These are phyloP conservation scores for Kryphioiulus occultus DNA, from an alignment of 2,888 invertebrate genomes.

Conservation along the genomic window DNA sequence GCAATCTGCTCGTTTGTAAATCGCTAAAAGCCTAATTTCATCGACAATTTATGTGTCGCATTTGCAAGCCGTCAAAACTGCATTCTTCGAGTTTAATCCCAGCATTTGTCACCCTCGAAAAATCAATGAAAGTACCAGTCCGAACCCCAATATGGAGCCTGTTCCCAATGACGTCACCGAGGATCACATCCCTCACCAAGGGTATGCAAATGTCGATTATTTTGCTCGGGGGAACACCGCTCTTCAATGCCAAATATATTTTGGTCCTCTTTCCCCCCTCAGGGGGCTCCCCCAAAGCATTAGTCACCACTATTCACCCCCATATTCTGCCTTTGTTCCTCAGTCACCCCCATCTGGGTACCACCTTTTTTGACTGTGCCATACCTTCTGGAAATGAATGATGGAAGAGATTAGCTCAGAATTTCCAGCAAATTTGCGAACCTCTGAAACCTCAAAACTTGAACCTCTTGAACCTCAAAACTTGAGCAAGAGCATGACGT, in stretches of 20 bases:
- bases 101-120: constrained; percentile 3
- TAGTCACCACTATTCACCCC: constrained; percentile 37
- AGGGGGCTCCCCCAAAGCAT: background rate
- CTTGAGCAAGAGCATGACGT: background rate
- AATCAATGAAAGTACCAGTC: constrained; percentile 2
- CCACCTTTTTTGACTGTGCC: background rate
- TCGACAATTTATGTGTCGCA: background rate
- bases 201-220: constrained; percentile 26
- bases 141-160: constrained; percentile 15
- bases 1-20: background rate
- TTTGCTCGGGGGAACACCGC: background rate
- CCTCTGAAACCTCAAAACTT: background rate
- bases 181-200: constrained; percentile 22
- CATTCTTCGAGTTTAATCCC: background rate
- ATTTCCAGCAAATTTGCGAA: background rate
- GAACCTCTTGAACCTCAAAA: background rate
- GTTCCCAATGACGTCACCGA: background rate
- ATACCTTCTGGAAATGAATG: constrained; percentile 24
- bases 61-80: background rate
- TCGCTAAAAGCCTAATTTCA: background rate
- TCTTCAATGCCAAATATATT: constrained; percentile 27
- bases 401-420: background rate
- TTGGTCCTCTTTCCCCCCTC: background rate
- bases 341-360: constrained; percentile 33
- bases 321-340: constrained; percentile 1